Evolutionary conservation across 2,888 invertebrate species (phyloP), one percentile per base, ranked within the genome.

Genomic region (Caenorhabditis japonica): DNA sequence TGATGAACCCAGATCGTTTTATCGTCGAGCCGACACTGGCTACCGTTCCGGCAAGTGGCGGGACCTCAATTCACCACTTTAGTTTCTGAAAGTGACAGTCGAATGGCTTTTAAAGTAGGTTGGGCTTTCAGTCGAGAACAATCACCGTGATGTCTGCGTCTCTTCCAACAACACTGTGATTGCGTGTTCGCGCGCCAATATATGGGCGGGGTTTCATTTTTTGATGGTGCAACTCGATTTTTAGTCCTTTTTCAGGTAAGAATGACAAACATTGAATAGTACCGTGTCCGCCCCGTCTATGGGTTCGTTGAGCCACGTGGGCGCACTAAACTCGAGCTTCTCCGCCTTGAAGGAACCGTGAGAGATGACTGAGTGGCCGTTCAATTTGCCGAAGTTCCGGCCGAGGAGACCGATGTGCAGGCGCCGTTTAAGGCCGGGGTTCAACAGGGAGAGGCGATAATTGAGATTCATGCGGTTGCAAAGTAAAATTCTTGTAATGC

Each of bases 241-340:
- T 10, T 10, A 8, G 13, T 59, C n/a, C n/a, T n/a, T n/a, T n/a
- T 68, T 12, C 49, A 78, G 75, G 78, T 81, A 33, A 80, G 75
- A 55, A 74, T 78, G 13, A 79, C 79, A 10, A 83, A 83, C 75
- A 83, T 82, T 52, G 78, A 83, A 8, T 73, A 80, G 55, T 83
- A 82, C 56, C 76, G 81, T 13, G 82, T 83, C 30, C 70, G 78
- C 33, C 83, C 83, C 27, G 81, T 82, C 33, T 82, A 78, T 59
- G 82, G 81, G 25, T 83, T 83, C 59, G 58, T 82, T 19, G 79
- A 73, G 10, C 39, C 78, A 23, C 73, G 80, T 49, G 62, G 49
- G n/a, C 64, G 59, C 47, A 51, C 66, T 25, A 51, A 74, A 21
- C 56, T 82, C 25, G 81, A 79, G 30, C 60, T 82, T 33, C 64